Percentiles rank a stretch among this genome's conserved stretches.
Evolutionary conservation across 2,797 vertebrate species (phyloP).

Genomic region (Scleropages formosus): DNA sequence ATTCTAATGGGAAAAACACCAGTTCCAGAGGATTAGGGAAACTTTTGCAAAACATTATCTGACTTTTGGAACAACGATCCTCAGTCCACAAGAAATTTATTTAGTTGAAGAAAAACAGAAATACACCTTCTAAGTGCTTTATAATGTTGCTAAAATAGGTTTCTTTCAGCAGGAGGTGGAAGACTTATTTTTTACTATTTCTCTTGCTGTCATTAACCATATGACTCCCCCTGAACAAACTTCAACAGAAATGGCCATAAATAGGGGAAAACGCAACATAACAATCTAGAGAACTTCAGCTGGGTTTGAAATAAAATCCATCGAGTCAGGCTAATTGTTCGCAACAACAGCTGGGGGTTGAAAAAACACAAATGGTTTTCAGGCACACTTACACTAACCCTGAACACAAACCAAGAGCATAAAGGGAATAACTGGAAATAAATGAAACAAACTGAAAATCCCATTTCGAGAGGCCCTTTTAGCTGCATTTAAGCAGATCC

Average conservation of each 20-base stretch:
- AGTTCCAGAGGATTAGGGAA: background rate
- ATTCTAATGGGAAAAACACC: slow-evolving; percentile 12
- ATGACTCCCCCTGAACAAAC: too few relatives aligned
- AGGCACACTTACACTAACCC: background rate
- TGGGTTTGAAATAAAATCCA: background rate
- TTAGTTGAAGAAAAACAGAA: background rate
- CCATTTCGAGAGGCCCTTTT: slow-evolving; percentile 2
- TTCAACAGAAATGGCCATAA: too few relatives aligned
- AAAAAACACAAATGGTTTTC: background rate
- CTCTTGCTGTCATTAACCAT: background rate
- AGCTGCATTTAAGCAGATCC: background rate
- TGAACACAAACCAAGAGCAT: slow-evolving; percentile 30
- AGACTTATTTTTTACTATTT: background rate
- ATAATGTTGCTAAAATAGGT: background rate
- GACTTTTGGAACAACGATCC: background rate
- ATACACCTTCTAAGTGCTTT: background rate
- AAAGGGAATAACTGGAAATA: slow-evolving; percentile 30
- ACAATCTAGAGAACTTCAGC: background rate
- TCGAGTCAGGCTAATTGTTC: background rate
- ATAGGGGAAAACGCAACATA: background rate
- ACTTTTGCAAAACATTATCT: slow-evolving; percentile 10
- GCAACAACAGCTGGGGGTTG: background rate
- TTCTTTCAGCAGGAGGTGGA: background rate
- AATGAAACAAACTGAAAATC: slow-evolving; percentile 34
- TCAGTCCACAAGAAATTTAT: background rate